A percentile compares a stretch with the other conserved stretches of the same genome.
Conservation (phyloP, 2,797 vertebrate genomes). For the Eremophila alpestris region DNA sequence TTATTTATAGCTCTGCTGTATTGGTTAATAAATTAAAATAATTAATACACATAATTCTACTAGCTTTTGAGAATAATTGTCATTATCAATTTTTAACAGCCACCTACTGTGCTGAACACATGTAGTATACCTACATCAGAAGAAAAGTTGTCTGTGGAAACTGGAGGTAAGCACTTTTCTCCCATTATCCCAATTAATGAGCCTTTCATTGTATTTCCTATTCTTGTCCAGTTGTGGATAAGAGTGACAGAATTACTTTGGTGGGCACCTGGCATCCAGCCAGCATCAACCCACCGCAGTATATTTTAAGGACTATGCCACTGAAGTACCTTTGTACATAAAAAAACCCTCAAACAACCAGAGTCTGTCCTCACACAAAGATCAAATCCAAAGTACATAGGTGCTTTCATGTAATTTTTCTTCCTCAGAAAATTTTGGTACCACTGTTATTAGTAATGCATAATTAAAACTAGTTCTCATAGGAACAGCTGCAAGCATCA, state of each 20-base stretch:
- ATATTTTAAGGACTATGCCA: neutral
- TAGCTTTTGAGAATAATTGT: neutral
- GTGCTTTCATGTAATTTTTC: neutral
- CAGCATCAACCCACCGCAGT: accelerated
- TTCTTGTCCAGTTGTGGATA: neutral
- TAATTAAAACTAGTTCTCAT: neutral
- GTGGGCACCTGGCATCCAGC: neutral
- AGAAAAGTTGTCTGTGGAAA: neutral
- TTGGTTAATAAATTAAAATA: neutral
- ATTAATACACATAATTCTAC: neutral
- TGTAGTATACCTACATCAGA: neutral
- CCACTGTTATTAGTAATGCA: neutral
- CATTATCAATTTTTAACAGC: neutral
- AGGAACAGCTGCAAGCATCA: neutral
- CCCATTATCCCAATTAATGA: neutral
- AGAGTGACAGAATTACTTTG: neutral
- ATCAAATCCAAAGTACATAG: neutral
- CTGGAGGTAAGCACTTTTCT: neutral
- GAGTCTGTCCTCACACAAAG: neutral
- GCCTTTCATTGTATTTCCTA: neutral
- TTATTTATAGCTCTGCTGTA: neutral
- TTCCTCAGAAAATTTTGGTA: neutral
- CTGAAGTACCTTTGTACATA: neutral
- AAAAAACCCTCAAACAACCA: neutral
- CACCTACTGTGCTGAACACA: neutral